Base-by-base conservation (phyloP, 2,888 invertebrate species). In the Tryphoninae sp. region DNA sequence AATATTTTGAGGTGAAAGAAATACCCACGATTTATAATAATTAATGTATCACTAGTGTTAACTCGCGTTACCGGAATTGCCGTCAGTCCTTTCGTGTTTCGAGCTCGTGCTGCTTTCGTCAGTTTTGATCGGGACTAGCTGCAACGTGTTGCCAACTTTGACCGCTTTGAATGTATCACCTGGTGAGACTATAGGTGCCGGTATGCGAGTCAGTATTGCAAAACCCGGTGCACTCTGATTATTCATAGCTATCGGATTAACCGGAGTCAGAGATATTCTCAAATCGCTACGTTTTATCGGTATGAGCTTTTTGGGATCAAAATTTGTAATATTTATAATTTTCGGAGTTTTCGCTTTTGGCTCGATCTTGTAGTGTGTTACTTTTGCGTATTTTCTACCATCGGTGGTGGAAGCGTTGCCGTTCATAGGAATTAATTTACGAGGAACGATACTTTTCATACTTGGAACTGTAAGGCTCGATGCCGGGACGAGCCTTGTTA, bases 161-260 rank as follows among this genome's bases (percentile, higher is more conserved):
- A 90, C 84, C 49, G 89, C 89, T 82, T 88, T 88, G 62, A 89
- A 89, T 8, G 87, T 86, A 80, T 88, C 88, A 61, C 89, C 89
- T 4, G 88, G 86, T 51, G 87, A 87, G 59, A 88, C 84, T 26
- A 84, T 83, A 11, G 86, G 85, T 22, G 84, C 84, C 59, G 86
- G 86, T 75, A 87, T 83, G 53, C 85, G 81, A 58, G 88, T 87
- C 4, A 88, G 55, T 81, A 86, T 86, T 53, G 88, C 83, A 59
- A 86, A 85, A 68, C 86, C 86, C 61, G 86, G 72, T 62, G 84
- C 83, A 40, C 26, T 78, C 2, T 58, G 58, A 67, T 76, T 85
- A 2, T 83, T 78, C 49, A 86, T 19, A 33, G 78, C 65, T n/a
- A 81, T 76, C 19, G 86, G 80, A 26, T 81, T 83, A 0, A 81